These are phyloP conservation scores for Aphaenogaster rudis DNA, from an alignment of 1,140 invertebrate species.

Conservation along the genomic window DNA sequence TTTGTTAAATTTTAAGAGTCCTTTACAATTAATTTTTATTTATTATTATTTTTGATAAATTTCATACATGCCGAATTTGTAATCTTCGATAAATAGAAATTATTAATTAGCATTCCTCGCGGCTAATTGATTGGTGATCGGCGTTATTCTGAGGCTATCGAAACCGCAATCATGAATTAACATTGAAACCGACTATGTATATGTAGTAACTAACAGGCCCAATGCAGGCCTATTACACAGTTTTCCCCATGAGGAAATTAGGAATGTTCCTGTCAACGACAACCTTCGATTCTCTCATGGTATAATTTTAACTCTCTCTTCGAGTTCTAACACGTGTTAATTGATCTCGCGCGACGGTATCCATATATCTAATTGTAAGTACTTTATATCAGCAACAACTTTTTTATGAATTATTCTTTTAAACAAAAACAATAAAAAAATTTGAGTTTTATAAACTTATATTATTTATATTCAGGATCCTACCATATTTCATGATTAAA, in stretches of 20 bases:
- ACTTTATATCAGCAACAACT: background rate
- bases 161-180: constrained; percentile 9
- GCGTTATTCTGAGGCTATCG: background rate
- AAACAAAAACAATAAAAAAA: background rate
- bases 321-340: background rate
- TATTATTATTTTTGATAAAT: background rate
- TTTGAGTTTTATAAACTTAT: background rate
- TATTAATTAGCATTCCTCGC: constrained; percentile 1
- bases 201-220: background rate
- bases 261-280: constrained; percentile 2
- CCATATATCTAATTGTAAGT: background rate
- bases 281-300: background rate
- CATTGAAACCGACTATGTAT: background rate
- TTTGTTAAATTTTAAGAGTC: no score
- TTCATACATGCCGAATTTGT: background rate
- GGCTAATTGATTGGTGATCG: constrained; percentile 15
- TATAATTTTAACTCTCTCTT: constrained; percentile 3
- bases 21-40: no score
- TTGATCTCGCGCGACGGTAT: background rate
- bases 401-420: background rate
- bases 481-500: background rate
- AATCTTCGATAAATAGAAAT: background rate
- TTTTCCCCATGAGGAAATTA: constrained; percentile 13
- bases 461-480: background rate
- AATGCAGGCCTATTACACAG: background rate